These are phyloP conservation scores for Perodicticus potto DNA, from an alignment of 2,797 vertebrate genomes.

Conservation along the genomic window DNA sequence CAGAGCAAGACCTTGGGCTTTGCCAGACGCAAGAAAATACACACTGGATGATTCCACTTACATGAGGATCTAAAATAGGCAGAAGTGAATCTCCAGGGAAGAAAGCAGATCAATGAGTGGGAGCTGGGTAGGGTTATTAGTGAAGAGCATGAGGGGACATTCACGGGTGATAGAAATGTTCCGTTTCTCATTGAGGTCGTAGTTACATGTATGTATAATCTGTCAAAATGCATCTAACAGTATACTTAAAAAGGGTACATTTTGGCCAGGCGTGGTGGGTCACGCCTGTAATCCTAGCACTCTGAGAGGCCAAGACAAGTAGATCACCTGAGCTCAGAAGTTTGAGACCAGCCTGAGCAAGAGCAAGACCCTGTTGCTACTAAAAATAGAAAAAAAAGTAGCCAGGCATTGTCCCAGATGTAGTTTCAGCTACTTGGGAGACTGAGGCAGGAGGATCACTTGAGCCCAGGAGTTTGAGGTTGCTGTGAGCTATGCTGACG, in stretches of 20 bases:
- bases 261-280: background rate
- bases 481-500: too few relatives aligned
- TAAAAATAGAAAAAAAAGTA: too few relatives aligned
- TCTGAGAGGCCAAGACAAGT: too few relatives aligned
- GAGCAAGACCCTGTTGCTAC: too few relatives aligned
- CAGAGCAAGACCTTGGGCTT: background rate
- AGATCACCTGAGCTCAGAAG: too few relatives aligned
- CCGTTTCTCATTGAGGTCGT: background rate
- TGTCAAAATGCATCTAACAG: background rate
- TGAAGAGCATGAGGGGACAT: background rate
- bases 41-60: background rate
- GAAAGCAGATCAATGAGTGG: background rate
- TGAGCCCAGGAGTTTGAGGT: too few relatives aligned
- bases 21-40: background rate
- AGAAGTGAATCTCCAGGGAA: background rate
- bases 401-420: too few relatives aligned
- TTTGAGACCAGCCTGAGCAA: too few relatives aligned
- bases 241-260: conserved; percentile 11
- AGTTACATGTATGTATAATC: background rate
- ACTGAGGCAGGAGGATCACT: too few relatives aligned
- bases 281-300: too few relatives aligned
- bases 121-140: background rate
- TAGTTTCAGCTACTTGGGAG: too few relatives aligned
- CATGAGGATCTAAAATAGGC: conserved; percentile 6
- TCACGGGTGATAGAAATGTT: background rate